Conservation (phyloP, 2,113 vertebrate genomes). For the Zosterops japonicus region DNA sequence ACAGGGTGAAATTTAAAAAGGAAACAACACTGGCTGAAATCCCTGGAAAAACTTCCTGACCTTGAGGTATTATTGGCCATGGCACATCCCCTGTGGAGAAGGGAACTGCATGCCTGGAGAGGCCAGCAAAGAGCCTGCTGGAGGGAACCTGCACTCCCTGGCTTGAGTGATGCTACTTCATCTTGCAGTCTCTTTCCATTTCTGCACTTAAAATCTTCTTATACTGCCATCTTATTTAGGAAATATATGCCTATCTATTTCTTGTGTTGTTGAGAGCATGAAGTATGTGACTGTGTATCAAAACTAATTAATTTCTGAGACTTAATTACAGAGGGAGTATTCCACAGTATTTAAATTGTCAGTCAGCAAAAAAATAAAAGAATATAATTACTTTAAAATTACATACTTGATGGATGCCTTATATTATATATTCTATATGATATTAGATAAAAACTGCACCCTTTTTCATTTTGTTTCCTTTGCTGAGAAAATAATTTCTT, state of each 20-base stretch:
- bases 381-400: background rate
- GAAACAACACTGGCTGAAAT: conserved; percentile 3
- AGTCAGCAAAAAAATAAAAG: background rate
- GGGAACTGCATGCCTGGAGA: background rate
- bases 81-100: background rate
- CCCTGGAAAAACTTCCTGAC: conserved; percentile 38
- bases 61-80: background rate
- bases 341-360: background rate
- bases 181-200: background rate
- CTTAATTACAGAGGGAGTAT: background rate
- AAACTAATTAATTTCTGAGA: background rate
- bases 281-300: background rate
- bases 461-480: background rate
- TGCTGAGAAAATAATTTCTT: background rate
- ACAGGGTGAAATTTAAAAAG: conserved; percentile 18
- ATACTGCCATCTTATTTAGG: background rate
- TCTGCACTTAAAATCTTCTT: background rate
- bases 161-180: background rate
- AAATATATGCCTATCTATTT: background rate
- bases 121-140: background rate
- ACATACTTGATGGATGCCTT: background rate
- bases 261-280: background rate
- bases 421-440: background rate
- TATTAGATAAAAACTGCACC: background rate
- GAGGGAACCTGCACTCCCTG: background rate